Conservation (phyloP, 2,888 invertebrate genomes). For the Stenurella melanura region DNA sequence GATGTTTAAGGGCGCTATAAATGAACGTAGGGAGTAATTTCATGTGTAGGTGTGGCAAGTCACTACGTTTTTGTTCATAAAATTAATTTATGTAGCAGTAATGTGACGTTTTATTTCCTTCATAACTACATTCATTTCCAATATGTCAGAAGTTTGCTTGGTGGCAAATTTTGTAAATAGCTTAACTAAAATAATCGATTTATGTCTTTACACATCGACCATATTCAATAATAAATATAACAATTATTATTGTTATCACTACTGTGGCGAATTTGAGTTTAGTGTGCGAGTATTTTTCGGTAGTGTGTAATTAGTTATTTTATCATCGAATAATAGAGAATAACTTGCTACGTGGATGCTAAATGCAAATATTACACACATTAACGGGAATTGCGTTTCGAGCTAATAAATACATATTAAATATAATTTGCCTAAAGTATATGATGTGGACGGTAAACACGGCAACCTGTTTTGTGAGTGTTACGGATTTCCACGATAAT, state of each 20-base stretch:
- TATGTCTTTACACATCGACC: not conserved
- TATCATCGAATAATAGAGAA: not conserved
- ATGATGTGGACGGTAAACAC: slow-evolving; percentile 56
- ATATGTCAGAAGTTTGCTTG: no score
- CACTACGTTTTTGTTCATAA: no score
- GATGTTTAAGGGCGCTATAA: no score
- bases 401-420: slow-evolving; percentile 62
- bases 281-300: not conserved
- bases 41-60: no score
- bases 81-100: no score
- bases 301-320: not conserved
- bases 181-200: no score
- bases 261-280: not conserved
- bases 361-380: slow-evolving; percentile 59
- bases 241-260: not conserved
- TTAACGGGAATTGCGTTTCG: slow-evolving; percentile 58
- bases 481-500: not conserved
- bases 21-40: no score
- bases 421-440: slow-evolving; percentile 63
- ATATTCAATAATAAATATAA: not conserved
- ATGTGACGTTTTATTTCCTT: no score
- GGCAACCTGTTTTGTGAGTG: slow-evolving; percentile 35
- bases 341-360: slow-evolving; percentile 50
- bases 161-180: no score
- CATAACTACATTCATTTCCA: no score